A percentile compares a stretch with the other conserved stretches of the same genome.
phyloP scores from a whole-genome alignment of 1,140 invertebrate species.

The Halyomorpha halys region DNA sequence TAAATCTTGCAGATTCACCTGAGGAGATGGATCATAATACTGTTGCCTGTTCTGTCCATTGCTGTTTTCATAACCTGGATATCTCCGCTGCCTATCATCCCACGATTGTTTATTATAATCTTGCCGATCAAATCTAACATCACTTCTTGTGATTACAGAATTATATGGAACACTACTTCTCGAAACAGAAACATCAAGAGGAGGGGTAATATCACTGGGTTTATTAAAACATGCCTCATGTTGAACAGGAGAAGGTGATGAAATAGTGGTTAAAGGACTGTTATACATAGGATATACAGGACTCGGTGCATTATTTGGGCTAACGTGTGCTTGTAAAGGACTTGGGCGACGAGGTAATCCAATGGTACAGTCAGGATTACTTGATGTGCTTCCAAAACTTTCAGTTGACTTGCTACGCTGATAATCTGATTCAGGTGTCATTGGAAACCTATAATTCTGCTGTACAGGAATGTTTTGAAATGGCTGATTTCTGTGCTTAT shows the following conservation, averaged over 20 bases:
- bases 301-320: conserved; percentile 53
- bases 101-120: conserved; percentile 24
- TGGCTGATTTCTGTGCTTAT: conserved; percentile 33
- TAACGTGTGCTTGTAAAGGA: conserved; percentile 52
- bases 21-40: conserved; percentile 44
- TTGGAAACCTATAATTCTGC: conserved; percentile 20
- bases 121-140: conserved; percentile 48
- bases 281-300: conserved; percentile 67
- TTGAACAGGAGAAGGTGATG: conserved; percentile 50
- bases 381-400: conserved; percentile 44
- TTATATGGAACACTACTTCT: conserved; percentile 56
- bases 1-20: conserved; percentile 54
- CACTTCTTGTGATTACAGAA: conserved; percentile 59
- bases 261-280: conserved; percentile 60
- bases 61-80: conserved; percentile 36
- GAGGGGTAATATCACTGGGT: conserved; percentile 47
- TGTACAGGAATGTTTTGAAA: conserved; percentile 17
- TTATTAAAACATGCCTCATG: conserved; percentile 41
- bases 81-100: conserved; percentile 16
- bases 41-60: conserved; percentile 36
- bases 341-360: conserved; percentile 54
- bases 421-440: conserved; percentile 28
- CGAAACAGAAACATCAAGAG: conserved; percentile 53
- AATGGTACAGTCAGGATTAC: conserved; percentile 51
- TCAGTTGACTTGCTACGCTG: conserved; percentile 37